Evolutionary conservation across 2,888 invertebrate species (phyloP).

Genomic region (Exocentrus adspersus): DNA sequence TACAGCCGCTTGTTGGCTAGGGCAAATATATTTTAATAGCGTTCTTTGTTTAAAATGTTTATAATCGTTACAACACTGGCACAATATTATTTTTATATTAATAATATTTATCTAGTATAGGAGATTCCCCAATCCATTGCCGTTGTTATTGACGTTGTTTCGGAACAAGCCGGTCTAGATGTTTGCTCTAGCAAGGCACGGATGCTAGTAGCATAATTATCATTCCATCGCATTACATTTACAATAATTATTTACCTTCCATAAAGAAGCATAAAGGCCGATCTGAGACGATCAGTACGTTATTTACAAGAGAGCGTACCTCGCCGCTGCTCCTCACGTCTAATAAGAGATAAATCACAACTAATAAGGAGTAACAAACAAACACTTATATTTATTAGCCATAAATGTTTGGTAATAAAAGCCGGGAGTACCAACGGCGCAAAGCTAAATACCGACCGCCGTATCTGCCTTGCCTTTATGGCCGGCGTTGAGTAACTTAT

Average conservation of each 20-base stretch:
- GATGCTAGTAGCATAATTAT: conserved; percentile 20
- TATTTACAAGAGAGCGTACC: conserved; percentile 15
- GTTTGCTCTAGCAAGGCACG: conserved; percentile 20
- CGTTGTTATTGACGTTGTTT: conserved; percentile 8
- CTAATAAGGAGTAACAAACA: conserved; percentile 55
- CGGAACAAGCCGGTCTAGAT: conserved; percentile 2
- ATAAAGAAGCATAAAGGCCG: conserved; percentile 27
- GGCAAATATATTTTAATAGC: too few species aligned
- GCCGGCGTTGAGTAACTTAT: conserved; percentile 43
- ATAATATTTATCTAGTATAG: conserved; percentile 16
- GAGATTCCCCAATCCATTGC: not conserved
- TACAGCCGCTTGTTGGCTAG: too few species aligned
- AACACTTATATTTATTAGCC: conserved; percentile 54
- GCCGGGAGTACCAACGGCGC: conserved; percentile 33
- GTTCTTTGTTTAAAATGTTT: conserved; percentile 1
- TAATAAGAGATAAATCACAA: conserved; percentile 51
- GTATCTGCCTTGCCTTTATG: conserved; percentile 34
- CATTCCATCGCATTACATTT: conserved; percentile 18
- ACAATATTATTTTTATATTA: conserved; percentile 19
- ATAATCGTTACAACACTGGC: conserved; percentile 2
- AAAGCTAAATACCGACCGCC: conserved; percentile 38
- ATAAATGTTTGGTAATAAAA: conserved; percentile 55
- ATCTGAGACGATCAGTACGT: conserved; percentile 24
- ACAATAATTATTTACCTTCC: conserved; percentile 25
- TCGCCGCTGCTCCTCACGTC: conserved; percentile 36